Evolutionary conservation across 2,888 invertebrate genomes (phyloP), one percentile per base, ranked within the genome.

Genomic region (Falcaria lacertinaria): DNA sequence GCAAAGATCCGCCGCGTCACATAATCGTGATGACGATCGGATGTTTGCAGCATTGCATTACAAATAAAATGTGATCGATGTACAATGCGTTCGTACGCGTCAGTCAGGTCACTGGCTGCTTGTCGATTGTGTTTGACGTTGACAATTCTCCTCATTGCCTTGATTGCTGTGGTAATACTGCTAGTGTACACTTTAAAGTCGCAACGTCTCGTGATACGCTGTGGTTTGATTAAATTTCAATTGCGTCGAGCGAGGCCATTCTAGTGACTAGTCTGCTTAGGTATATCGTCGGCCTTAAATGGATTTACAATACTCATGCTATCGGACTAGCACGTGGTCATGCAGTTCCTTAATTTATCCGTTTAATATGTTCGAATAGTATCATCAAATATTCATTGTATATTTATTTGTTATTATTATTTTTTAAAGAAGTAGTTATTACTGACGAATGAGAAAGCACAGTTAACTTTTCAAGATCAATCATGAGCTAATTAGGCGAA

Each of bases 11-110:
- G 56, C 59, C 64, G 57, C 52, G 50, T 48, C 43, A 47, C 48
- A 39, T 28, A 40, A 42, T 44, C 48, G 59, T 60, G 68, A 71
- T 74, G 71, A 67, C 69, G 62, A 67, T 68, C 69, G 74, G 71
- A 77, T 74, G 75, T 74, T 67, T 67, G 75, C 75, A 70, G 76
- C 73, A 78, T 73, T 75, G 84, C 81, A 85, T 84, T 69, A 76
- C 79, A 80, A 84, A 78, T 78, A 67, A 64, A 67, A 60, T 61
- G 63, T 64, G 54, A 64, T 74, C 66, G 1, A 19, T 19, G 75
- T 67, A 67, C 62, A 52, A 59, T 55, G 64, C 63, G 66, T 57
- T 55, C 56, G 60, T 59, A 64, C 57, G 50, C 50, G 47, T 57
- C 39, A 60, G 57, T 56, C 57, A 52, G 67, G 70, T 70, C 71